phyloP scores from a whole-genome alignment of 92 coral and sea anemone genomes.

The Phymanthus crucifer region DNA sequence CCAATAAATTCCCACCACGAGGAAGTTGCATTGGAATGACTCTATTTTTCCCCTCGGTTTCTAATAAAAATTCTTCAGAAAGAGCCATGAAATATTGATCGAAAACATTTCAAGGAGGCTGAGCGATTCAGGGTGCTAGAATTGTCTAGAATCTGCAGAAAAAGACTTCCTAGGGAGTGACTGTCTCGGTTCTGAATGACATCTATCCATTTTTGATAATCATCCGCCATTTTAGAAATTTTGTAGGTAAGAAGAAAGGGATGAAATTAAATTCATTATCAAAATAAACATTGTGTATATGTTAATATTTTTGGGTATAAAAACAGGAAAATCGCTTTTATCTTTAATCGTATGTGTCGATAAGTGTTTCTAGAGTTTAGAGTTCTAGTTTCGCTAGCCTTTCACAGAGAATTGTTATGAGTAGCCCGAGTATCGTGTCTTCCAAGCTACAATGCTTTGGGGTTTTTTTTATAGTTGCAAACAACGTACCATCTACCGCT shows the following conservation, averaged over 20 bases:
- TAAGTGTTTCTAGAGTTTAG: too few species aligned
- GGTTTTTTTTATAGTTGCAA: too few species aligned
- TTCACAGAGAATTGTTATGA: too few species aligned
- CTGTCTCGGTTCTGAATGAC: not conserved
- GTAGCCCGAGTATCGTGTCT: too few species aligned
- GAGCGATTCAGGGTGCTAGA: not conserved
- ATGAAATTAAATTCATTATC: not conserved
- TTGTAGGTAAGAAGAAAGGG: not conserved
- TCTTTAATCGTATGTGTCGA: not conserved
- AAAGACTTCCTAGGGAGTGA: not conserved
- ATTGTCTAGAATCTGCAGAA: not conserved
- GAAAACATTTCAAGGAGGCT: not conserved
- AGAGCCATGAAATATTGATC: slow-evolving; percentile 31
- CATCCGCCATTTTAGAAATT: not conserved
- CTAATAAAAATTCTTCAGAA: slow-evolving; percentile 11
- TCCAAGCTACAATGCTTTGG: too few species aligned
- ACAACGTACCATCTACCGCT: too few species aligned
- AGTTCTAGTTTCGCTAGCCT: too few species aligned
- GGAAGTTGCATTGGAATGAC: not conserved
- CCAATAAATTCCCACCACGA: slow-evolving; percentile 14
- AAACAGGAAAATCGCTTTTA: not conserved
- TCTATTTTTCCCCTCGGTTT: not conserved
- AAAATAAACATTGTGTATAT: not conserved
- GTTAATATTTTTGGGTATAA: not conserved
- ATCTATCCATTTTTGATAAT: not conserved